These are phyloP conservation scores for Volucella bombylans DNA, from an alignment of 2,888 invertebrate genomes.

Conservation along the genomic window DNA sequence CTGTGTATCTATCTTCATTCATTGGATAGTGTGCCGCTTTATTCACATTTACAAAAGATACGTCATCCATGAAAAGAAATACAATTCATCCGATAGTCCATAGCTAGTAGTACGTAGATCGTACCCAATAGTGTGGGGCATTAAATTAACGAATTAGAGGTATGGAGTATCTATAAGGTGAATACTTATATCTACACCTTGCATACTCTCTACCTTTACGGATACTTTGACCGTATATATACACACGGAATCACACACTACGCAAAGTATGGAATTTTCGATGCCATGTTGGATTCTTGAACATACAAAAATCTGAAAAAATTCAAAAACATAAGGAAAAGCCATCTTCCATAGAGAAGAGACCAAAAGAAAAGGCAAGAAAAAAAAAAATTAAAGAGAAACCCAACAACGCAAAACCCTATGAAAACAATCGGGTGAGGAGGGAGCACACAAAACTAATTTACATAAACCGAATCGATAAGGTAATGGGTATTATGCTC, in stretches of 20 bases:
- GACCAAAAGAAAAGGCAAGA: constrained; percentile 15
- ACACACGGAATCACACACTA: constrained; percentile 36
- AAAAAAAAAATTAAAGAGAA: constrained; percentile 5
- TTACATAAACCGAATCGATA: constrained; percentile 74
- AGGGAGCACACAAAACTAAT: constrained; percentile 57
- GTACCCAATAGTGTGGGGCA: constrained; percentile 7
- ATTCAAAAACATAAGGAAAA: constrained; percentile 66
- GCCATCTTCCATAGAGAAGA: constrained; percentile 23
- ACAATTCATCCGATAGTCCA: constrained; percentile 29
- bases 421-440: constrained; percentile 7
- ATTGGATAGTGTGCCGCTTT: constrained; percentile 26
- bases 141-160: constrained; percentile 65
- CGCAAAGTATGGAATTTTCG: constrained; percentile 57
- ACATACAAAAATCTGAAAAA: constrained; percentile 59
- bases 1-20: constrained; percentile 18
- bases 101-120: too few species aligned
- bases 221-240: constrained; percentile 30
- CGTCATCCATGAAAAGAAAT: constrained; percentile 20
- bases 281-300: constrained; percentile 68
- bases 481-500: constrained; percentile 72
- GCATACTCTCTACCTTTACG: too few species aligned
- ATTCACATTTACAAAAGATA: constrained; percentile 35
- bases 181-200: background rate
- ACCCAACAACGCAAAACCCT: constrained; percentile 10
- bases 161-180: constrained; percentile 40